Evolutionary conservation across 1,140 invertebrate species (phyloP), one percentile per base, ranked within the genome.

Genomic region (Prorops nasuta): DNA sequence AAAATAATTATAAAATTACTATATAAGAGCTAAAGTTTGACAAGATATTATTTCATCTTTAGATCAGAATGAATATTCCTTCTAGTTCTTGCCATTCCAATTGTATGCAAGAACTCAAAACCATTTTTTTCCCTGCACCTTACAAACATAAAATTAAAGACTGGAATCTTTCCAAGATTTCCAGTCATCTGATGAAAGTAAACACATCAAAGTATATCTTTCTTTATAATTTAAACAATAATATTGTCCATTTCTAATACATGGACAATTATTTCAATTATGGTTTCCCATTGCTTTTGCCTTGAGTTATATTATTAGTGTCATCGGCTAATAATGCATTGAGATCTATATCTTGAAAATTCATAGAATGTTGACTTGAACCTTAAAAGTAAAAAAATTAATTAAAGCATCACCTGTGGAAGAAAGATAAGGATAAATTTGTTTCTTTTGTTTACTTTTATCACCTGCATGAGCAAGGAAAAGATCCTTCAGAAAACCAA

Each of bases 401-500:
- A n/a, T n/a, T n/a, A n/a, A n/a, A n/a, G n/a, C n/a, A n/a, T n/a
- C n/a, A n/a, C n/a, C n/a, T n/a, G n/a, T n/a, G n/a, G n/a, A n/a
- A n/a, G n/a, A n/a, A n/a, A n/a, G n/a, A n/a, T n/a, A n/a, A n/a
- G n/a, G n/a, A n/a, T 31, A 28, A 38, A 44, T 44, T 14, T 40
- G 19, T n/a, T 39, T 51, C 12, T n/a, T 3, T 36, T 34, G n/a
- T n/a, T n/a, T n/a, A n/a, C n/a, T n/a, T n/a, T n/a, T n/a, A 17
- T 81, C 84, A 72, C 87, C 85, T 49, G 88, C 86, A 76, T 90
- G 87, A 16, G 87, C 87, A 37, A 91, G 71, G 60, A 94, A 93
- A n/a, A 95, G 77, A 65, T 92, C 88, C 72, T 93, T 94, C 1
- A 95, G 76, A 62, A 95, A 91, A 36, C 85, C 85, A 2, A 96